These are phyloP conservation scores for Eulacestoma nigropectus DNA, from an alignment of 2,113 vertebrate species.

Conservation along the genomic window DNA sequence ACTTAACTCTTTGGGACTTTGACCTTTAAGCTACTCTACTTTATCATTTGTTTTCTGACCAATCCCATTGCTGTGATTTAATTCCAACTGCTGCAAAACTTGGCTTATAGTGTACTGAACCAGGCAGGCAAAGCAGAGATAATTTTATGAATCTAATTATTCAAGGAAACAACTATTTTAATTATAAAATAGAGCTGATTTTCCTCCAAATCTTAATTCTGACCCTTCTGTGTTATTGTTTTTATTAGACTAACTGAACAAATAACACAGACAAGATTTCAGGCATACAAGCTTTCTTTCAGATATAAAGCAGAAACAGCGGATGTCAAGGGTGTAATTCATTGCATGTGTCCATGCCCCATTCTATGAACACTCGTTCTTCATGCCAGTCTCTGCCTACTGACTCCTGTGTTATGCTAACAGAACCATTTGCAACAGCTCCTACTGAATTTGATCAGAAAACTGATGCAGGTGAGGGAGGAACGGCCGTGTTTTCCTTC, in stretches of 20 bases:
- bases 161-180: constrained; percentile 8
- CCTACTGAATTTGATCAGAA: neutral
- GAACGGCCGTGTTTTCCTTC: neutral
- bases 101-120: neutral
- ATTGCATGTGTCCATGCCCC: neutral
- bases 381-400: neutral
- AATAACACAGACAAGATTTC: neutral
- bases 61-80: neutral
- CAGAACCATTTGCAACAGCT: neutral
- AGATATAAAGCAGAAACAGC: neutral
- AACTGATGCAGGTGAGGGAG: neutral
- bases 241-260: neutral
- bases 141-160: neutral
- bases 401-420: neutral
- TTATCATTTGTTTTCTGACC: constrained; percentile 5
- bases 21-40: constrained; percentile 3
- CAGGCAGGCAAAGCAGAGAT: neutral
- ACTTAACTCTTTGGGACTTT: neutral
- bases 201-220: neutral
- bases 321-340: neutral
- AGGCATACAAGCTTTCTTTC: neutral
- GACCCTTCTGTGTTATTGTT: neutral
- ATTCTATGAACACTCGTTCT: neutral
- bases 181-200: neutral
- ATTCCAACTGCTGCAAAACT: neutral